These are phyloP conservation scores for Etheostoma spectabile DNA, from an alignment of 2,113 vertebrate species.

Conservation along the genomic window DNA sequence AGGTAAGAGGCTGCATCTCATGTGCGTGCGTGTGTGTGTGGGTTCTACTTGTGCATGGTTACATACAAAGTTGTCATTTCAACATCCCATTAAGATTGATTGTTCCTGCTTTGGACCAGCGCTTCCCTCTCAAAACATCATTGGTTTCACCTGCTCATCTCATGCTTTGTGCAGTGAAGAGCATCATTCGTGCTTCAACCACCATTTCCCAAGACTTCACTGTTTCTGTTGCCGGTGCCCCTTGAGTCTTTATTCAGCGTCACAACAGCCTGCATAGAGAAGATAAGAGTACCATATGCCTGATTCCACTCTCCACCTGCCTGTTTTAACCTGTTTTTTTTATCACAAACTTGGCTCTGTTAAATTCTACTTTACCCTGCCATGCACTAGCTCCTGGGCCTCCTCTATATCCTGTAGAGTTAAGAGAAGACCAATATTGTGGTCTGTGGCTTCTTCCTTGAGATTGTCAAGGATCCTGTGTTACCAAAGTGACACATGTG, in stretches of 20 bases:
- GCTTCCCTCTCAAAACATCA: constrained; percentile 31
- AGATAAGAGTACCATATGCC: constrained; percentile 59
- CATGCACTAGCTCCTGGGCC: constrained; percentile 54
- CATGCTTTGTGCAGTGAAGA: constrained; percentile 67
- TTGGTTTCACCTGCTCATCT: constrained; percentile 63
- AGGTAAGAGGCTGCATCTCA: constrained; percentile 82
- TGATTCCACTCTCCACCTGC: constrained; percentile 73
- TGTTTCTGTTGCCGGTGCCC: constrained; percentile 44
- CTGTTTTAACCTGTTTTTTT: constrained; percentile 64
- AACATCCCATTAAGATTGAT: constrained; percentile 32
- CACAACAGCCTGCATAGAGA: constrained; percentile 53
- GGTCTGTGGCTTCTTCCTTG: constrained; percentile 10
- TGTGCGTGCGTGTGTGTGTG: constrained; percentile 50
- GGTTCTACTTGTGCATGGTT: constrained; percentile 54
- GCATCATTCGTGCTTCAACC: constrained; percentile 56
- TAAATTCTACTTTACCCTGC: constrained; percentile 44
- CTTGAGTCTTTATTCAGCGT: constrained; percentile 24
- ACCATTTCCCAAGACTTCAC: constrained; percentile 53
- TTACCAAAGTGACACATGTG: neutral
- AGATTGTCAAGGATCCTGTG: neutral
- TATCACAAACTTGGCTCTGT: constrained; percentile 33
- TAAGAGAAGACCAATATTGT: neutral
- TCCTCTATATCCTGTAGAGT: constrained; percentile 26
- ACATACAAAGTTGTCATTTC: constrained; percentile 31
- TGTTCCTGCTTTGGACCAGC: constrained; percentile 50